Base-by-base conservation (phyloP, 1,140 invertebrate species). In the Sminthurinus signatus region DNA sequence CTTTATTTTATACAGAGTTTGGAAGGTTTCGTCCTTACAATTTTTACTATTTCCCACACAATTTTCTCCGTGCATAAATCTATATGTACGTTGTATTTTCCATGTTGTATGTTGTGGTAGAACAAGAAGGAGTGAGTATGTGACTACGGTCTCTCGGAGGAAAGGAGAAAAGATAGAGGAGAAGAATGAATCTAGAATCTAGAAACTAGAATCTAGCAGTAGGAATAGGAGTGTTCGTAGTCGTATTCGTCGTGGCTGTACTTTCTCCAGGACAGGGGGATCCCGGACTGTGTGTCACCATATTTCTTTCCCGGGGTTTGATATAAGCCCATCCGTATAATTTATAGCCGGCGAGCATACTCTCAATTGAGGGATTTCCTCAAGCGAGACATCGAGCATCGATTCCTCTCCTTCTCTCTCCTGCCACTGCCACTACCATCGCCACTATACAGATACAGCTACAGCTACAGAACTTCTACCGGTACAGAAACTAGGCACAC, bases 281-380 rank as follows among this genome's bases (percentile, higher is more conserved):
- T 64, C 62, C 62, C 62, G 63, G 46, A 42, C 67, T 42, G 51
- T 50, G 29, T 68, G 66, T 71, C 66, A 66, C 70, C 66, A 71
- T 71, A 71, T 71, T 71, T 71, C 70, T 71, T 71, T 71, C 64
- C 44, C 64, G 46, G 63, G 62, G 69, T 68, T 71, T 68, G 65
- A 71, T 68, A 68, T 68, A 71, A 71, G 65, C 69, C 69, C 66
- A 71, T 66, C 62, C 58, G 29, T 60, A 64, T 71, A 71, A 71
- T 71, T 71, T 71, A 71, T 71, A 56, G 66, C 61, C 32, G 50
- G 43, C 44, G 63, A 66, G 61, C 42, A 63, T 64, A 54, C 64
- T 71, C 67, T 68, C 70, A 71, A 71, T 71, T 71, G 70, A 71
- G 70, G 70, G 70, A 71, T 71, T 71, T 71, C 70, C 70, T 71